A percentile compares a stretch with the other conserved stretches of the same genome.
Conservation (phyloP, 64 coral and sea anemone species). For the Orbicella faveolata region DNA sequence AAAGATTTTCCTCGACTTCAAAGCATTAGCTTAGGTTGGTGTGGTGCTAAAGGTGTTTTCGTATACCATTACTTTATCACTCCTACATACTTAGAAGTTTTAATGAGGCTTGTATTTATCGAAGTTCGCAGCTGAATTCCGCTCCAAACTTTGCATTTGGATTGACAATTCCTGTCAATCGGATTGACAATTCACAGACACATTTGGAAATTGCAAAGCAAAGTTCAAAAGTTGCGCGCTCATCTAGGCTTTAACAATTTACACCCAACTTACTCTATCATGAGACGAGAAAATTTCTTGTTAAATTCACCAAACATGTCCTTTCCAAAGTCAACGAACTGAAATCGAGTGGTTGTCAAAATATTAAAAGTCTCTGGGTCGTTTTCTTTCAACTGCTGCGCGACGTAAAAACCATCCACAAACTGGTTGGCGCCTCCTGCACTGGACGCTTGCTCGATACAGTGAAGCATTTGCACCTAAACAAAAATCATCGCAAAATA, state of each 20-base stretch:
- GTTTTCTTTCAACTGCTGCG: conserved; percentile 53
- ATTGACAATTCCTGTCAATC: too few relatives aligned
- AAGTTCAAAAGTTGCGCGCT: neutral
- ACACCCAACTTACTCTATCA: conserved; percentile 68
- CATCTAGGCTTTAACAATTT: neutral
- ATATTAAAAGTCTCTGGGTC: conserved; percentile 57
- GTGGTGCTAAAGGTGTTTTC: too few relatives aligned
- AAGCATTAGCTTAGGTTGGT: too few relatives aligned
- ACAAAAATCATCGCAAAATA: neutral
- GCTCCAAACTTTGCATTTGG: too few relatives aligned
- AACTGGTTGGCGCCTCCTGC: conserved; percentile 68
- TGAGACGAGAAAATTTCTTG: conserved; percentile 24
- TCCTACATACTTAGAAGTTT: too few relatives aligned
- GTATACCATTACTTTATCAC: too few relatives aligned
- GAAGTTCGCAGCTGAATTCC: too few relatives aligned
- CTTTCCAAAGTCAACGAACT: conserved; percentile 64
- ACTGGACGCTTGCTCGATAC: conserved; percentile 50
- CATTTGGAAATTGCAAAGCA: too few relatives aligned
- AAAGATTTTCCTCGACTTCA: too few relatives aligned
- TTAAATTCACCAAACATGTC: conserved; percentile 76
- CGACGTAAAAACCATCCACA: conserved; percentile 73
- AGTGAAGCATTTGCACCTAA: conserved; percentile 79
- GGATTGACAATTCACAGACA: too few relatives aligned
- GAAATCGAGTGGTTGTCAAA: conserved; percentile 48
- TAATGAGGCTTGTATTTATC: too few relatives aligned